These are phyloP conservation scores for Gymnothorax reevesii DNA, from an alignment of 2,797 vertebrate genomes.

Conservation along the genomic window DNA sequence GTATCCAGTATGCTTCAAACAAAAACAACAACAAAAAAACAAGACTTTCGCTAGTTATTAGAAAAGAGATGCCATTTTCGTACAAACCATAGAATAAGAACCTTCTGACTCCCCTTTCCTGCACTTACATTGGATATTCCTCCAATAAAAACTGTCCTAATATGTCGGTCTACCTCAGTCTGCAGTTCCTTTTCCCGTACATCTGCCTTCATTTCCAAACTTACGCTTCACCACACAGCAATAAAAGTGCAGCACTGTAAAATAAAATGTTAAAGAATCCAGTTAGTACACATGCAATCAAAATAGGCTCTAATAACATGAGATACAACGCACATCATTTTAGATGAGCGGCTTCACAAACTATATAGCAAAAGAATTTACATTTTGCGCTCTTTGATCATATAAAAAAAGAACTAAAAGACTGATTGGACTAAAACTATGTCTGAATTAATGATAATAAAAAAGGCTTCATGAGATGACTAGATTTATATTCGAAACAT, in stretches of 20 bases:
- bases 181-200: conserved; percentile 65
- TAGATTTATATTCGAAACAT: conserved; percentile 40
- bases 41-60: background rate
- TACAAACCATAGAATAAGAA: background rate
- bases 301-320: conserved; percentile 58
- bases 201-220: conserved; percentile 60
- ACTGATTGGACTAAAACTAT: conserved; percentile 49
- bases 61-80: background rate
- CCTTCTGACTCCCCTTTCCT: background rate
- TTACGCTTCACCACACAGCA: conserved; percentile 62
- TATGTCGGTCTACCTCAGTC: conserved; percentile 49
- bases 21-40: background rate
- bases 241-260: conserved; percentile 64
- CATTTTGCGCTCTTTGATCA: conserved; percentile 65
- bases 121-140: background rate
- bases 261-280: conserved; percentile 56
- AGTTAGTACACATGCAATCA: conserved; percentile 46
- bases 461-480: conserved; percentile 60
- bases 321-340: conserved; percentile 49
- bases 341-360: conserved; percentile 69
- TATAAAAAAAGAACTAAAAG: conserved; percentile 78
- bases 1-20: background rate
- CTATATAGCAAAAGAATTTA: conserved; percentile 67
- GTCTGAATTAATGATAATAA: background rate
- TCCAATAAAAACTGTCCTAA: conserved; percentile 6